Conservation (phyloP, 1,140 invertebrate species). For the Philaenus spumarius region DNA sequence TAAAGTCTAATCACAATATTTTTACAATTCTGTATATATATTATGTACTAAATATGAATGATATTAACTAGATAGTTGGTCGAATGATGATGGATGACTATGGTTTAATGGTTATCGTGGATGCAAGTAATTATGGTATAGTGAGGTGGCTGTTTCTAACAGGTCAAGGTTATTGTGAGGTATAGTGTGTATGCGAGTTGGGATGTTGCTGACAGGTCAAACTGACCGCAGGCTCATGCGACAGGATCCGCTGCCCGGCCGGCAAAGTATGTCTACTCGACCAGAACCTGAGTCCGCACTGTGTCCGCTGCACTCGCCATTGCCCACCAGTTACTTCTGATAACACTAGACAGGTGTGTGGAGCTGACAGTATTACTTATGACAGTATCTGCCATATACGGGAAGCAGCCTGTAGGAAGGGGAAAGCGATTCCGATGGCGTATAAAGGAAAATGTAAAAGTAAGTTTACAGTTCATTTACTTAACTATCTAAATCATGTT, state of each 20-base stretch:
- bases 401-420: slow-evolving; percentile 70
- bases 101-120: no score
- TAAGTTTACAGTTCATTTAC: slow-evolving; percentile 41
- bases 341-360: slow-evolving; percentile 60
- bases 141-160: no score
- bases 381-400: slow-evolving; percentile 77
- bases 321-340: slow-evolving; percentile 41
- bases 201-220: neutral
- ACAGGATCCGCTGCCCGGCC: slow-evolving; percentile 67
- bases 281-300: slow-evolving; percentile 76
- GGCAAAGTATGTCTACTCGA: slow-evolving; percentile 78
- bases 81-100: no score
- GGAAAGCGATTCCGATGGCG: slow-evolving; percentile 73
- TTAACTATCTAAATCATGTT: no score
- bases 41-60: no score
- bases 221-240: slow-evolving; percentile 57
- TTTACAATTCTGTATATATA: no score
- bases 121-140: no score
- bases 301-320: slow-evolving; percentile 65
- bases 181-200: no score
- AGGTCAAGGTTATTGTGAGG: no score
- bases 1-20: no score
- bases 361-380: slow-evolving; percentile 80
- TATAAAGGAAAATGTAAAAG: slow-evolving; percentile 80
- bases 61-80: no score